phyloP scores from a whole-genome alignment of 1,140 invertebrate species.

The Drosophila bifasciata region DNA sequence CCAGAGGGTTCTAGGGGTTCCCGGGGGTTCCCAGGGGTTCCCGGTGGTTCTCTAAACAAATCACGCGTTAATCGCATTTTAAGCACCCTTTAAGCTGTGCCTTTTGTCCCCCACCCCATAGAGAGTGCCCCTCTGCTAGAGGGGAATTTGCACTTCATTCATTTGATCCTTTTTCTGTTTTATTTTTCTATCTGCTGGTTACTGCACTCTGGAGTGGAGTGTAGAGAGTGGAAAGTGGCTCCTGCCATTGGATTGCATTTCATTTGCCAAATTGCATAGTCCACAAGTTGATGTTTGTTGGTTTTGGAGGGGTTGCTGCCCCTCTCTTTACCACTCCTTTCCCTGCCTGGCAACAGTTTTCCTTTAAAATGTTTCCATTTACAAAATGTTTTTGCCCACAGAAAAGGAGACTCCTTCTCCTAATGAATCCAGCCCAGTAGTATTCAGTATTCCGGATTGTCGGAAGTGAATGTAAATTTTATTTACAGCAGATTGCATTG shows the following conservation, averaged over 20 bases:
- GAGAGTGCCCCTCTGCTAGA: slow-evolving; percentile 2
- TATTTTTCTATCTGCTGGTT: not conserved
- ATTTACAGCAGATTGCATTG: slow-evolving; percentile 14
- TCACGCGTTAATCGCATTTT: slow-evolving; percentile 75
- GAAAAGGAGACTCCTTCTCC: not conserved
- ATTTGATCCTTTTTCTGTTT: slow-evolving; percentile 38
- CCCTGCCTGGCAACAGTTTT: not conserved
- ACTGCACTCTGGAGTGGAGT: slow-evolving; percentile 16
- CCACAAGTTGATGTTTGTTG: slow-evolving; percentile 26
- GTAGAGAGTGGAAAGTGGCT: slow-evolving; percentile 4
- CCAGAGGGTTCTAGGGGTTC: too few species aligned
- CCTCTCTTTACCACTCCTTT: not conserved
- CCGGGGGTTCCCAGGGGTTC: too few species aligned
- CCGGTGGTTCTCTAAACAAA: slow-evolving; percentile 44
- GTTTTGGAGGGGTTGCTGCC: not conserved
- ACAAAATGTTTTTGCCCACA: slow-evolving; percentile 2
- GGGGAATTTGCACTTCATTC: slow-evolving; percentile 40
- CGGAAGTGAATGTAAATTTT: slow-evolving; percentile 15
- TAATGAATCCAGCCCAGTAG: slow-evolving; percentile 12
- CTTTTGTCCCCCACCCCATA: slow-evolving; percentile 51
- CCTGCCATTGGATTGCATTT: slow-evolving; percentile 23
- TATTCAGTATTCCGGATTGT: not conserved
- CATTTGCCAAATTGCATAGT: slow-evolving; percentile 65
- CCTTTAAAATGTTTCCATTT: slow-evolving; percentile 25
- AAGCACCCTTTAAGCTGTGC: slow-evolving; percentile 70